These are phyloP conservation scores for Netelia melanura DNA, from an alignment of 2,888 invertebrate species.

Conservation along the genomic window DNA sequence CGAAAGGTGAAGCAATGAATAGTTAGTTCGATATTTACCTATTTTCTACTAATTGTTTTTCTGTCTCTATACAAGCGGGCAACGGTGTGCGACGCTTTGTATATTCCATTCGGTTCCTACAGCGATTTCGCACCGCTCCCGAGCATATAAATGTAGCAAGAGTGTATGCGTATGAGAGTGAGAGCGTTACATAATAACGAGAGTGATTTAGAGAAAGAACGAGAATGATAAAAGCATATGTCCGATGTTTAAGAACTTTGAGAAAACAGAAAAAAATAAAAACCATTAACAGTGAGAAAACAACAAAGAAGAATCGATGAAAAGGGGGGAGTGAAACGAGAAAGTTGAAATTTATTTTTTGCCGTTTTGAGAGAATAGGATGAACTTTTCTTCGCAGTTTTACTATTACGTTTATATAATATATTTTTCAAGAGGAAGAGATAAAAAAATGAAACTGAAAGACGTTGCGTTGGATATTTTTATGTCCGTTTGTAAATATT, in stretches of 20 bases:
- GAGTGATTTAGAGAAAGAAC: constrained; percentile 42
- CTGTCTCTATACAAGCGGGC: constrained; percentile 21
- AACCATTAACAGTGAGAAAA: constrained; percentile 16
- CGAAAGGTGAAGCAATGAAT: constrained; percentile 51
- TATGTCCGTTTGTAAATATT: constrained; percentile 63
- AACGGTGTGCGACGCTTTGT: constrained; percentile 61
- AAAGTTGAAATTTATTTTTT: constrained; percentile 56
- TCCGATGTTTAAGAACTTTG: constrained; percentile 9
- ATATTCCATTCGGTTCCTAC: constrained; percentile 80
- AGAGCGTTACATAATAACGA: constrained; percentile 51
- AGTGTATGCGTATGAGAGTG: constrained; percentile 43
- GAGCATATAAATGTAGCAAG: constrained; percentile 12
- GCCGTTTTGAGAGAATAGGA: constrained; percentile 48
- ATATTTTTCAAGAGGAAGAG: constrained; percentile 61
- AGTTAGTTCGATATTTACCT: constrained; percentile 56
- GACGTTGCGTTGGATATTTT: constrained; percentile 66
- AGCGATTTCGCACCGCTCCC: constrained; percentile 69
- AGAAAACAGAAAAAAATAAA: constrained; percentile 38
- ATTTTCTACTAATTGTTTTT: constrained; percentile 33
- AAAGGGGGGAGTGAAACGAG: not conserved
- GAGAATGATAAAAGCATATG: not conserved
- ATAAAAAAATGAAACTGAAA: constrained; percentile 32
- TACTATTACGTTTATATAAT: constrained; percentile 70
- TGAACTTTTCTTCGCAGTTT: constrained; percentile 61
- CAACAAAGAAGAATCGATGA: not conserved